These are phyloP conservation scores for Erythrolamprus reginae DNA, from an alignment of 2,113 vertebrate species.

Conservation along the genomic window DNA sequence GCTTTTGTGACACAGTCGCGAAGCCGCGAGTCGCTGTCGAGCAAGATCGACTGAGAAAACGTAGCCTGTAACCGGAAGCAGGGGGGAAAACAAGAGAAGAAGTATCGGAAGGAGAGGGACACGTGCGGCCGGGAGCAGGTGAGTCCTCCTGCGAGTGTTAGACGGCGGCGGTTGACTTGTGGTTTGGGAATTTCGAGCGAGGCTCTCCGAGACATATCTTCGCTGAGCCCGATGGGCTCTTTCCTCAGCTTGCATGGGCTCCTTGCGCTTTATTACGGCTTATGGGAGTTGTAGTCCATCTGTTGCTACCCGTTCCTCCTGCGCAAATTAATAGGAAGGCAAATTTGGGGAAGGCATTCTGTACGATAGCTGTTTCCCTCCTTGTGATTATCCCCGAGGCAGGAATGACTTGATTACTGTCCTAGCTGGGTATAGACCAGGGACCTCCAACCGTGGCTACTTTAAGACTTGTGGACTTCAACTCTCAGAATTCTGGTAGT, in stretches of 20 bases:
- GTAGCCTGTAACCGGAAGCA: neutral
- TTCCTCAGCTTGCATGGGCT: neutral
- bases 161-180: neutral
- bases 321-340: too few species aligned
- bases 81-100: accelerated
- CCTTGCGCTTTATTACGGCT: neutral
- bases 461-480: too few species aligned
- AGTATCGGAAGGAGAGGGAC: neutral
- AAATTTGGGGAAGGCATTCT: too few species aligned
- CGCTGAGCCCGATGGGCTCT: neutral
- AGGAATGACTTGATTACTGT: neutral
- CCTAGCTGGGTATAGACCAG: neutral
- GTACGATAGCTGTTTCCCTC: neutral
- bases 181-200: neutral
- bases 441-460: too few species aligned
- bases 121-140: neutral
- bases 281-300: neutral
- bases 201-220: neutral
- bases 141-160: too few species aligned
- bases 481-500: too few species aligned
- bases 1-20: neutral
- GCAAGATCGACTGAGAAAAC: neutral
- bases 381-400: neutral
- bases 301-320: neutral
- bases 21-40: neutral